Base-by-base conservation (phyloP, 2,797 vertebrate species). In the Coregonus suidteri region DNA sequence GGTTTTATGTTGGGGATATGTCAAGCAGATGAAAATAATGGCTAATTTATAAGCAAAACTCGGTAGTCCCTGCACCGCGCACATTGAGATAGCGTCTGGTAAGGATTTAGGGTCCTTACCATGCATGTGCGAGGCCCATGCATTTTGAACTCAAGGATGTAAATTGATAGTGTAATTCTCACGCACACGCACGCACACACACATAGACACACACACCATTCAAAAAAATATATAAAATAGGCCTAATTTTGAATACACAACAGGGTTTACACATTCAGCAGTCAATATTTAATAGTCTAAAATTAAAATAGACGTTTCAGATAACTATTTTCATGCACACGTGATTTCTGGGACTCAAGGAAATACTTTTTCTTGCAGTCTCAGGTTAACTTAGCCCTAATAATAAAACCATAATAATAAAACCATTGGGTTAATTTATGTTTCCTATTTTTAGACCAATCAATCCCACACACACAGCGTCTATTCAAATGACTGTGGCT, bases 1-100 rank as follows among this genome's bases (percentile, higher is more conserved):
- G 92, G 93, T 93, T 96, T 96, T 95, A 95, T 95, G 93, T 94
- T 93, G 93, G 91, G 94, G 93, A 95, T 94, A 94, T 95, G 93
- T 94, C 94, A 95, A 88, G 90, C 89, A 93, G 91, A 91, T 93
- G 92, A 93, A 95, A 96, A 93, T 90, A 93, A 95, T 94, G 87
- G 95, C 94, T 95, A 94, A 94, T 95, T 93, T 93, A 94, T 94
- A 95, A 91, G 93, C 92, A 94, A 94, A 30, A 72, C 71, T 56
- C 51, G 14, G 52, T 54, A 14, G 51, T 47, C 35, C 35, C 34
- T n/a, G 37, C 68, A 25, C 35, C 31, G 20, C 71, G 14, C 15
- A 9, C 51, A 16, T 52, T 14, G 51, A 72, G n/a, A 72, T 72
- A 31, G 37, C 9, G 68, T 70, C 7, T 47, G 68, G 68, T 70